Conservation (phyloP, 2,888 invertebrate genomes). For the Papilio demoleus region DNA sequence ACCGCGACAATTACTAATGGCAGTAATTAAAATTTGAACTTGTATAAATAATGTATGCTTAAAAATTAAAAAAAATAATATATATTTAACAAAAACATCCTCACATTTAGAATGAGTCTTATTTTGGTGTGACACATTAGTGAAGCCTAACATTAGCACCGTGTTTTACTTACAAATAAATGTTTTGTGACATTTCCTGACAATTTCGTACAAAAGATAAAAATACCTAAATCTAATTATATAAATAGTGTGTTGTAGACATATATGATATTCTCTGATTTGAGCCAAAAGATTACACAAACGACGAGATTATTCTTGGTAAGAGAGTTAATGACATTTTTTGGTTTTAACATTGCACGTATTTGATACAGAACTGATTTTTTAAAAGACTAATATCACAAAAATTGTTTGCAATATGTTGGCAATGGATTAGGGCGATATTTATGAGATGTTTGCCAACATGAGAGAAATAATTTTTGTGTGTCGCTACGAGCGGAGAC, state of each 20-base stretch:
- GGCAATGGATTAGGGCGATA: conserved; percentile 70
- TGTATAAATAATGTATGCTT: conserved; percentile 80
- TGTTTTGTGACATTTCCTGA: conserved; percentile 81
- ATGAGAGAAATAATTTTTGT: conserved; percentile 74
- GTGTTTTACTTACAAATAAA: conserved; percentile 79
- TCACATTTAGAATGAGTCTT: conserved; percentile 79
- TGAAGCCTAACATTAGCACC: conserved; percentile 82
- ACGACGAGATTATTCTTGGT: conserved; percentile 69
- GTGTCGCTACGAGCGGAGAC: conserved; percentile 55
- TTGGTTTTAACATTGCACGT: conserved; percentile 83
- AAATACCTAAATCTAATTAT: conserved; percentile 81
- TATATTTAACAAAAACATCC: conserved; percentile 75
- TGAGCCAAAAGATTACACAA: conserved; percentile 76
- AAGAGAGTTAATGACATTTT: conserved; percentile 78
- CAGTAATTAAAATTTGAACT: conserved; percentile 78
- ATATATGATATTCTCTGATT: conserved; percentile 77
- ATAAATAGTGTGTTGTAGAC: conserved; percentile 78
- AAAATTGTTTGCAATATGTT: conserved; percentile 72
- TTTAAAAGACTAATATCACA: conserved; percentile 65
- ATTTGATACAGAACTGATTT: conserved; percentile 73
- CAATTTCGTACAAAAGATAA: conserved; percentile 82
- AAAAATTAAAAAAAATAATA: conserved; percentile 72
- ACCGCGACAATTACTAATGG: conserved; percentile 78
- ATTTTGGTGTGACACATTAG: conserved; percentile 82
- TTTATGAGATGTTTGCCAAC: conserved; percentile 58